Conservation (phyloP, 2,113 vertebrate species). For the Albula goreensis region DNA sequence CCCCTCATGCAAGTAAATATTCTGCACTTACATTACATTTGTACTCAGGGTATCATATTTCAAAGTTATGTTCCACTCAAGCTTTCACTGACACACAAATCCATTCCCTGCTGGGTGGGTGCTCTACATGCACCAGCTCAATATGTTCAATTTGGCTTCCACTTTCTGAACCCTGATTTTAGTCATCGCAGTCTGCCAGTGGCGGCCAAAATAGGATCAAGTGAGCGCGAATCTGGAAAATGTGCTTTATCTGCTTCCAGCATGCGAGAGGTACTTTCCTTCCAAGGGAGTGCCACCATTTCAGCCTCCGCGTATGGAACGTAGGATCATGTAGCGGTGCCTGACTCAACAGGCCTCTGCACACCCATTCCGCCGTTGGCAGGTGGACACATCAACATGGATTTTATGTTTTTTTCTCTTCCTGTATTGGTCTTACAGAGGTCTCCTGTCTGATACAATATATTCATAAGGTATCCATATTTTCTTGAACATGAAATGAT, state of each 20-base stretch:
- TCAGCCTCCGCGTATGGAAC: not conserved
- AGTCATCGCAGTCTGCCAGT: not conserved
- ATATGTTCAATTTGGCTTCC: constrained; percentile 7
- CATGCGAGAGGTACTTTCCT: not conserved
- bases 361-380: not conserved
- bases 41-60: not conserved
- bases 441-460: not conserved
- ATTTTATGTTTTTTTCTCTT: not conserved
- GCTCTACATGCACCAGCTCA: constrained; percentile 1
- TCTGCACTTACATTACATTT: not conserved
- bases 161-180: not conserved
- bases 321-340: not conserved
- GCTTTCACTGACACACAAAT: constrained; percentile 4
- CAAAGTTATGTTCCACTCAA: not conserved
- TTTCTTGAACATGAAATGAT: not conserved
- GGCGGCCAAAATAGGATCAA: not conserved
- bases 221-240: not conserved
- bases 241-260: not conserved
- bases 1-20: not conserved
- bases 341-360: not conserved
- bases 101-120: constrained; percentile 8
- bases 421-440: not conserved
- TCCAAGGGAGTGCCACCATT: not conserved
- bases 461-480: not conserved
- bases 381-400: not conserved